Base-by-base conservation (phyloP, 37 sponge, comb jelly and placozoan genomes). In the Eunapius fragilis region DNA sequence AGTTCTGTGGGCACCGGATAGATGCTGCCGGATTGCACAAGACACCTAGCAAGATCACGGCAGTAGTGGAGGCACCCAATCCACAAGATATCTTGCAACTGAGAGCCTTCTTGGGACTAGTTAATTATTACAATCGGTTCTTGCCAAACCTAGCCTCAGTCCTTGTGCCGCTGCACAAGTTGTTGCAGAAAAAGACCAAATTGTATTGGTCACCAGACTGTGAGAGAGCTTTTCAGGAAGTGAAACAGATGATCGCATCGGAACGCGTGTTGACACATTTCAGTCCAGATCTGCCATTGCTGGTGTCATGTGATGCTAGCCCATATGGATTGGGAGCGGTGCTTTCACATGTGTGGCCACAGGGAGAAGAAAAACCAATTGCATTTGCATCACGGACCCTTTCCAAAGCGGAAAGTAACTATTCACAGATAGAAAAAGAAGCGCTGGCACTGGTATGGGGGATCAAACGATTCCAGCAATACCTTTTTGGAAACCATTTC, bases 371-470 rank as follows among this genome's bases (percentile, higher is more conserved):
- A 24, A 48, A 77, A 67, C 90, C 90, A 2, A 48, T 84, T 14
- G 89, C 83, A 28, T 89, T 83, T 69, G 79, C 71, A 24, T 83
- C 80, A n/a, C 67, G 89, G 41, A 83, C 72, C 11, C 67, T 89
- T 31, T 34, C 80, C 12, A 35, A 30, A 9, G 27, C 58, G 23
- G 89, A 89, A 67, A 50, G 74, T 24, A 58, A 74, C 0, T 89
- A 89, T 37, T 32, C 84, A 7, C 84, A 83, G 24, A 25, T 87
- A 7, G 77, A 87, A 33, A 87, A 81, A 48, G 88, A 87, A 48
- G 88, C 88, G 0, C 32, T 87, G 19, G n/a, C n/a, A n/a, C n/a
- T n/a, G n/a, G n/a, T n/a, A n/a, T n/a, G n/a, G n/a, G n/a, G n/a
- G n/a, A n/a, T n/a, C n/a, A n/a, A n/a, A n/a, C n/a, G n/a, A n/a